phyloP scores from a whole-genome alignment of 1,140 invertebrate species.

The Mycetomoellerius zeteki region DNA sequence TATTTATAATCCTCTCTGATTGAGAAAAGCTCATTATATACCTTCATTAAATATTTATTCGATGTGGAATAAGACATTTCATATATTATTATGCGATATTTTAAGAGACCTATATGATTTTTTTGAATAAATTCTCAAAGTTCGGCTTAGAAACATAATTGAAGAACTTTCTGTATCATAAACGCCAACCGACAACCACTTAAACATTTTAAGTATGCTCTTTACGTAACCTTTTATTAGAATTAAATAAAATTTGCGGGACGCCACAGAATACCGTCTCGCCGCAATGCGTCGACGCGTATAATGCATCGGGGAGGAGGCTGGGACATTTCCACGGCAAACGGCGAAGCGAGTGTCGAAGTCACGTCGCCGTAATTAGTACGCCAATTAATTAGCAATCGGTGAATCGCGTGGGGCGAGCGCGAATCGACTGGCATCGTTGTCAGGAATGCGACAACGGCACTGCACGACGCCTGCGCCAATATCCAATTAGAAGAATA shows the following conservation, averaged over 20 bases:
- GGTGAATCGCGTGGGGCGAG: conserved; percentile 40
- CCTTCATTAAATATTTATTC: background rate
- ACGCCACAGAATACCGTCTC: background rate
- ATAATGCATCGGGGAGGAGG: conserved; percentile 21
- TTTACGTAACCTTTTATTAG: conserved; percentile 28
- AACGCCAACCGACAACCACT: conserved; percentile 6
- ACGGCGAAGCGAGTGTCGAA: conserved; percentile 47
- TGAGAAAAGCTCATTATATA: conserved; percentile 16
- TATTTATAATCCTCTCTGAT: background rate
- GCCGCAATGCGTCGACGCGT: conserved; percentile 24
- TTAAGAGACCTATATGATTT: background rate
- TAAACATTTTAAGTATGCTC: conserved; percentile 17
- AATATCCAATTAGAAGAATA: conserved; percentile 75
- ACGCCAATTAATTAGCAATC: conserved; percentile 61
- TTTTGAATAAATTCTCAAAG: background rate
- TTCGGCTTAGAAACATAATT: background rate
- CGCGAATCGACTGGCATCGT: conserved; percentile 41
- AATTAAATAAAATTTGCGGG: conserved; percentile 56
- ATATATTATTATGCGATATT: background rate
- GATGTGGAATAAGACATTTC: background rate
- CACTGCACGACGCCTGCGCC: conserved; percentile 41
- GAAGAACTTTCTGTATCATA: background rate
- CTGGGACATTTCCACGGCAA: conserved; percentile 48
- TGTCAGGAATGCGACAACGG: conserved; percentile 52
- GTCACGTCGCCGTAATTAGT: conserved; percentile 59